Conservation (phyloP, 2,113 vertebrate species). For the Chaetorhynchus papuensis region DNA sequence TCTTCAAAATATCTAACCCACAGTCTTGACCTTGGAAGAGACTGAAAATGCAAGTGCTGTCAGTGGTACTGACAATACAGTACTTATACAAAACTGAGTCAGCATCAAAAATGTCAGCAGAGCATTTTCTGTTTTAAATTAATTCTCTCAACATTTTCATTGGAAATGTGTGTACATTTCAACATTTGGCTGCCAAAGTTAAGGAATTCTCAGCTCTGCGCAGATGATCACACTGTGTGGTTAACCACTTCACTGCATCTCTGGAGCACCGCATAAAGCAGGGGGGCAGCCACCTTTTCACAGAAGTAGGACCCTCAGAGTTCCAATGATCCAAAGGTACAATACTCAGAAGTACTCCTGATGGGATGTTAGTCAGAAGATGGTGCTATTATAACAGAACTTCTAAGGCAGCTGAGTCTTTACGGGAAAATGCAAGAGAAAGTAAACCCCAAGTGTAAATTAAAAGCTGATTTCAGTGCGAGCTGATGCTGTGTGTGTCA, state of each 20-base stretch:
- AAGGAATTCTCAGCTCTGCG: background rate
- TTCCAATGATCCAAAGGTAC: background rate
- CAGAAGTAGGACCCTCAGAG: background rate
- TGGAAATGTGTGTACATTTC: background rate
- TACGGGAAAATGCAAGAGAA: background rate
- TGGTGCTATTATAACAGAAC: slow-evolving; percentile 31
- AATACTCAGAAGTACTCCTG: background rate
- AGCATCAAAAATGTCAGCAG: background rate
- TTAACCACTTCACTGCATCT: background rate
- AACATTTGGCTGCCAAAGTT: background rate
- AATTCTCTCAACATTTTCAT: background rate
- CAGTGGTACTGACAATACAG: background rate
- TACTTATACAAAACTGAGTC: background rate
- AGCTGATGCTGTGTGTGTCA: background rate
- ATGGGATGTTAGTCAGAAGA: background rate
- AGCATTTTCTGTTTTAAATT: slow-evolving; percentile 15
- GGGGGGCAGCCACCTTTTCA: background rate
- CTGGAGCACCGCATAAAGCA: background rate
- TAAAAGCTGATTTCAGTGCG: background rate
- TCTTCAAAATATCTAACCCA: background rate
- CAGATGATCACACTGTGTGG: background rate
- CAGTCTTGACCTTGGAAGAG: background rate
- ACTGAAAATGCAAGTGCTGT: background rate
- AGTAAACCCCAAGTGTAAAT: background rate
- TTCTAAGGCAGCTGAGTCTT: background rate